These are phyloP conservation scores for Pantherophis alleghaniensis DNA, from an alignment of 2,797 vertebrate species.

Conservation along the genomic window DNA sequence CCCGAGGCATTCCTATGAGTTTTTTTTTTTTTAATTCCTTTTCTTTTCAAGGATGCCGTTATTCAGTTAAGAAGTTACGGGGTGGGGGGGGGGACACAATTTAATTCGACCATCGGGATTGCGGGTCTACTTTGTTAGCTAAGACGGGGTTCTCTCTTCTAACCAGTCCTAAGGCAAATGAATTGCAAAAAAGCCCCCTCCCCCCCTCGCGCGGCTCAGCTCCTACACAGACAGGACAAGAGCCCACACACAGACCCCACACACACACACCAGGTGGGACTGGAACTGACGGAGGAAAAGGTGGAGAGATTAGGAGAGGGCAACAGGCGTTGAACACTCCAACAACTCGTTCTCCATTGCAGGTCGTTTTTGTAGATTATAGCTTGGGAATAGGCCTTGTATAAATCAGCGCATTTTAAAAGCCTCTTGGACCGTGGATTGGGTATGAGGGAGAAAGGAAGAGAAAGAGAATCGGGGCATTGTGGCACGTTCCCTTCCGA, in stretches of 20 bases:
- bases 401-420: not conserved
- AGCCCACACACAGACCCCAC: no score
- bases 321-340: not conserved
- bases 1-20: constrained; percentile 87
- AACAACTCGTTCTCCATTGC: not conserved
- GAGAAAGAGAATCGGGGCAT: not conserved
- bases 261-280: not conserved
- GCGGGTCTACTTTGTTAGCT: constrained; percentile 81
- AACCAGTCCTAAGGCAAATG: constrained; percentile 72
- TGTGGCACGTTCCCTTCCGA: not conserved
- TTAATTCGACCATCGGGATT: constrained; percentile 81
- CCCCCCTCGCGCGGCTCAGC: not conserved
- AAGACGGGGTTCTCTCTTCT: constrained; percentile 77
- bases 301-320: not conserved
- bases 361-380: not conserved
- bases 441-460: not conserved
- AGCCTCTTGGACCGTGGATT: not conserved
- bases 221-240: no score
- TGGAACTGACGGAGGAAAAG: not conserved
- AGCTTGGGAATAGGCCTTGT: not conserved
- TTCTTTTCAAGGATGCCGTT: constrained; percentile 79
- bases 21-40: constrained; percentile 79
- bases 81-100: constrained; percentile 72
- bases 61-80: constrained; percentile 74
- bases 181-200: constrained; percentile 59